Evolutionary conservation across 2,113 vertebrate species (phyloP), one percentile per base, ranked within the genome.

Genomic region (Sylvietta virens): DNA sequence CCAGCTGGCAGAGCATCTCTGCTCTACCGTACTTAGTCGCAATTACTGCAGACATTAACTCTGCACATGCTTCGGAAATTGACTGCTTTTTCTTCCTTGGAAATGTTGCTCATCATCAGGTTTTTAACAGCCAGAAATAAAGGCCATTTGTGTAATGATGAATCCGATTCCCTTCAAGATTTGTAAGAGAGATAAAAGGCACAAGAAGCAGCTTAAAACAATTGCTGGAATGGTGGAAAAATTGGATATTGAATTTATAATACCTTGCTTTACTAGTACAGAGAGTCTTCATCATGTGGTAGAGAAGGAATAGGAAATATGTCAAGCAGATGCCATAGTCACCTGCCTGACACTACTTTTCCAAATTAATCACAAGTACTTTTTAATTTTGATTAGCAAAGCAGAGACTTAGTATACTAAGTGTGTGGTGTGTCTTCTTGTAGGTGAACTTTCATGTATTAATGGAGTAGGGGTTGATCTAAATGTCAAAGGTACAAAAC

Each of bases 51-150:
- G 96, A 54, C 94, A 91, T 94, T 93, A 93, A 87, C 94, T 95
- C 94, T 86, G 95, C 87, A 89, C 91, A 85, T 93, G 86, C 90
- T 95, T 88, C 82, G 79, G 93, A 94, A 97, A 94, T 93, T 92
- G 81, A 70, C 94, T 95, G 92, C 91, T 92, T 90, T 90, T 83
- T 89, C 86, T 96, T 95, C 92, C 94, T 91, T 96, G 91, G 95
- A 96, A 97, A 97, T 95, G 95, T 94, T 93, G 86, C 94, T 96
- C 61, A 95, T 94, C 96, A 96, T 97, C 95, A 91, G 90, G 92
- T 97, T 97, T 96, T 97, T 83, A 96, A 96, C 96, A 96, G 88
- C 93, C 94, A 95, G 96, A 97, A 97, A 97, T 95, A 97, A 97
- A 96, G 94, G 93, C 96, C 90, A 90, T 97, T 96, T 97, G 92